Evolutionary conservation across 2,113 vertebrate species (phyloP).

Genomic region (Sphaerodactylus townsendi): DNA sequence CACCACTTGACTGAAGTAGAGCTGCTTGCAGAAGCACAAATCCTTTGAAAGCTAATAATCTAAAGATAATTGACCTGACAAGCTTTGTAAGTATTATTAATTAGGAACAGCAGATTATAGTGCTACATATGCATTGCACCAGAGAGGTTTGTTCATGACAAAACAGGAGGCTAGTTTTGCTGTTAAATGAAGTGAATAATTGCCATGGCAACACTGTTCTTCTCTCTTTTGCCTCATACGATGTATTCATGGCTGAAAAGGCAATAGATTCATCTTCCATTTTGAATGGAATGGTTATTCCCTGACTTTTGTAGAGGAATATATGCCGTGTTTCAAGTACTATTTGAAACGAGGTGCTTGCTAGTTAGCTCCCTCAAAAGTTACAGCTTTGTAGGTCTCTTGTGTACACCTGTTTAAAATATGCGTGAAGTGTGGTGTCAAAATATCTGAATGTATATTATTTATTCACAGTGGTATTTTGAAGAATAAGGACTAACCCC

Average conservation of each 20-base stretch:
- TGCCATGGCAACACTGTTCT: constrained; percentile 66
- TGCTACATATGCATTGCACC: constrained; percentile 16
- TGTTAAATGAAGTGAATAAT: constrained; percentile 68
- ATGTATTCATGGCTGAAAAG: constrained; percentile 51
- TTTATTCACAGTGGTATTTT: background rate
- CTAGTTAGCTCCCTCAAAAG: background rate
- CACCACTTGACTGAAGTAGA: background rate
- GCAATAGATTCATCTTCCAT: constrained; percentile 24
- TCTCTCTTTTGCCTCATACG: constrained; percentile 49
- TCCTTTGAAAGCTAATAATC: background rate
- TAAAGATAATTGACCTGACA: background rate
- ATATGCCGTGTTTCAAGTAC: background rate
- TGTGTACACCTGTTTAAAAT: background rate
- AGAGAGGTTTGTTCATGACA: constrained; percentile 28
- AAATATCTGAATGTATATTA: background rate
- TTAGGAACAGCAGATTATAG: background rate
- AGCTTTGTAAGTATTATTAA: background rate
- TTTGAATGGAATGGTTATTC: constrained; percentile 5
- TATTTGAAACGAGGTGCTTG: background rate
- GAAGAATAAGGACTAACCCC: background rate
- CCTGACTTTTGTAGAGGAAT: background rate
- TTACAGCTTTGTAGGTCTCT: constrained; percentile 7
- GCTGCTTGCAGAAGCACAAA: background rate
- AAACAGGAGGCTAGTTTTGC: constrained; percentile 53
- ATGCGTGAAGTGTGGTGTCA: background rate